Evolutionary conservation across 2,797 vertebrate species (phyloP), one percentile per base, ranked within the genome.

Genomic region (Intellagama lesueurii): DNA sequence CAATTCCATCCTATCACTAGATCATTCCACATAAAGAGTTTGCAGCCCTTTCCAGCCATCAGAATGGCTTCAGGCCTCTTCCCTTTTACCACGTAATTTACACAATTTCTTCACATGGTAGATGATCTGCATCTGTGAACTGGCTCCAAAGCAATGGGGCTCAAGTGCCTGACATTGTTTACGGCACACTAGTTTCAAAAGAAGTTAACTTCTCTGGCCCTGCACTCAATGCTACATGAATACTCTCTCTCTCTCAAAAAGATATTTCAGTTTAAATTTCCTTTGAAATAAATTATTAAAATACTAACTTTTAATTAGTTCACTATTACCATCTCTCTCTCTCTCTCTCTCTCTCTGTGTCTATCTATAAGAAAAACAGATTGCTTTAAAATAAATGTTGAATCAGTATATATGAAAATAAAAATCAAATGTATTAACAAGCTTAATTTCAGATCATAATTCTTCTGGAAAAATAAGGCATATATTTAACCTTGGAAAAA

Each of bases 301-400:
- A 80, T 78, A 78, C 26, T 17, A 80, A 87, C 35, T 44, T 30
- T 17, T 81, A 87, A 26, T 88, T 16, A 70, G 12, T 84, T 69
- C 47, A 81, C 22, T 24, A 28, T 56, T 35, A 56, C 28, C 32
- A 76, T 40, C 40, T 40, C 40, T 40, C 40, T 40, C 40, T 40
- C 40, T 40, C 40, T 40, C 40, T 40, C 40, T 40, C 40, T 40
- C 40, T 40, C 40, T 40, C 40, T 40, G 40, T 40, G 40, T 40
- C 1, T 40, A 3, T 40, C 40, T 40, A 40, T 40, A 40, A 40
- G 40, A 40, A 81, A 72, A 83, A 77, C 66, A 40, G 44, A 49
- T 83, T 88, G 79, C 68, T 44, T 81, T 81, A 72, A 60, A 87
- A 26, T 81, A 87, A 82, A 88, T 17, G 35, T 83, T 88, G 30